These are phyloP conservation scores for Drosophila eugracilis DNA, from an alignment of 1,140 invertebrate species.

Conservation along the genomic window DNA sequence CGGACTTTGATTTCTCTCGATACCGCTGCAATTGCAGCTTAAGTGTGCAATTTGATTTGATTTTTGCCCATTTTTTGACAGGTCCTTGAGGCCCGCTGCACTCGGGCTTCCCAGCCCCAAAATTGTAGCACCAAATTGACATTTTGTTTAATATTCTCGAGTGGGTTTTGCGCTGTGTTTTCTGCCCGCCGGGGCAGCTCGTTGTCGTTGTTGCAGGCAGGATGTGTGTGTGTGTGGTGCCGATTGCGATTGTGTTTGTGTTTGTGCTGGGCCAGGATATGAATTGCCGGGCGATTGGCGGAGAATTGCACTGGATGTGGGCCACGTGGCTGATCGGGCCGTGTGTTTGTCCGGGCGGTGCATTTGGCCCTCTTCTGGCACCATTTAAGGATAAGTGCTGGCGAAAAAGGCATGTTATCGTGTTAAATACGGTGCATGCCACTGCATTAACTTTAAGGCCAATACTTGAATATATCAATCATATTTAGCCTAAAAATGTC, in stretches of 20 bases:
- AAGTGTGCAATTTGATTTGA: slow-evolving; percentile 82
- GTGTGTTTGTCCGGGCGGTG: slow-evolving; percentile 12
- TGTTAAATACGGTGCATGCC: slow-evolving; percentile 28
- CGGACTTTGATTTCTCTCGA: slow-evolving; percentile 66
- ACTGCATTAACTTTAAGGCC: background rate
- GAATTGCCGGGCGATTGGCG: slow-evolving; percentile 70
- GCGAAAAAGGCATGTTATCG: slow-evolving; percentile 29
- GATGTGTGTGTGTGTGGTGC: slow-evolving; percentile 48
- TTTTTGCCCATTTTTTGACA: slow-evolving; percentile 62
- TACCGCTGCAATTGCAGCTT: slow-evolving; percentile 67
- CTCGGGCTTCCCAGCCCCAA: slow-evolving; percentile 11
- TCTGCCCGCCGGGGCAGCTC: slow-evolving; percentile 50
- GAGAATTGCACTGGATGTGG: slow-evolving; percentile 52
- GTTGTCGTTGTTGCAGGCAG: slow-evolving; percentile 55
- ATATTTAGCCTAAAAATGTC: slow-evolving; percentile 22
- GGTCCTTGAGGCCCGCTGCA: slow-evolving; percentile 51
- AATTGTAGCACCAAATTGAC: slow-evolving; percentile 68
- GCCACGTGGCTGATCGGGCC: slow-evolving; percentile 46
- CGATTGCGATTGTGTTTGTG: slow-evolving; percentile 58
- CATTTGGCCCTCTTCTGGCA: slow-evolving; percentile 30
- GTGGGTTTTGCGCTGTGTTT: slow-evolving; percentile 52
- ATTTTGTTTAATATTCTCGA: slow-evolving; percentile 78
- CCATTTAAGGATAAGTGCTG: slow-evolving; percentile 23
- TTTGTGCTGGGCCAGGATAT: slow-evolving; percentile 73
- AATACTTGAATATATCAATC: slow-evolving; percentile 21